phyloP scores from a whole-genome alignment of 2,888 invertebrate species.

The Chaitophorus viminalis region DNA sequence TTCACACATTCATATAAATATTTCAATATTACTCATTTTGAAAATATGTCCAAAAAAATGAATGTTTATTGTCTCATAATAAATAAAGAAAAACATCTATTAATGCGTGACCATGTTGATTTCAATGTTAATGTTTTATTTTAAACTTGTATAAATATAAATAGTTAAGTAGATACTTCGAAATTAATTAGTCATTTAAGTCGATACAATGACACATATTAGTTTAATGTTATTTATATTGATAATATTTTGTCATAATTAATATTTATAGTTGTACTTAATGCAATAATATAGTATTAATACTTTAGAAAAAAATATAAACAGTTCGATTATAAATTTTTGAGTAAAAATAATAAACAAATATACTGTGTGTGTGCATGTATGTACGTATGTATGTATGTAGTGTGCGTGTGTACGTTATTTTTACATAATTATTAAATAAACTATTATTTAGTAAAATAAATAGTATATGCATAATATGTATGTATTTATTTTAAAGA shows the following conservation, averaged over 20 bases:
- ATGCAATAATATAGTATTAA: not conserved
- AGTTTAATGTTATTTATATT: not conserved
- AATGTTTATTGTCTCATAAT: not conserved
- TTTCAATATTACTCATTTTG: conserved; percentile 25
- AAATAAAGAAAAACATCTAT: conserved; percentile 2
- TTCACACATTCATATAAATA: conserved; percentile 20
- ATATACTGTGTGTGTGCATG: too few species aligned
- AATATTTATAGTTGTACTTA: not conserved
- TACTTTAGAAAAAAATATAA: too few species aligned
- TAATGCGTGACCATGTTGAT: not conserved
- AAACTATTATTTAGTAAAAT: too few species aligned
- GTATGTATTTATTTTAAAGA: too few species aligned
- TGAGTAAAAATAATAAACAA: too few species aligned
- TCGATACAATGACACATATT: not conserved
- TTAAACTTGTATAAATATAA: not conserved
- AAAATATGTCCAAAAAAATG: not conserved
- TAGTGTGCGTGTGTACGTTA: too few species aligned
- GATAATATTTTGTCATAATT: not conserved
- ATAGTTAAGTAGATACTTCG: not conserved
- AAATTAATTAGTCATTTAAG: conserved; percentile 35
- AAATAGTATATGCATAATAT: too few species aligned
- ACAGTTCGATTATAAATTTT: too few species aligned
- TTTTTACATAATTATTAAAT: too few species aligned
- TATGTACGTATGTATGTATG: too few species aligned
- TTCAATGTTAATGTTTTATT: not conserved